Percentiles rank a stretch among this genome's conserved stretches.
Conservation (phyloP, 2,888 invertebrate species). For the Ecliptopera silaceata region DNA sequence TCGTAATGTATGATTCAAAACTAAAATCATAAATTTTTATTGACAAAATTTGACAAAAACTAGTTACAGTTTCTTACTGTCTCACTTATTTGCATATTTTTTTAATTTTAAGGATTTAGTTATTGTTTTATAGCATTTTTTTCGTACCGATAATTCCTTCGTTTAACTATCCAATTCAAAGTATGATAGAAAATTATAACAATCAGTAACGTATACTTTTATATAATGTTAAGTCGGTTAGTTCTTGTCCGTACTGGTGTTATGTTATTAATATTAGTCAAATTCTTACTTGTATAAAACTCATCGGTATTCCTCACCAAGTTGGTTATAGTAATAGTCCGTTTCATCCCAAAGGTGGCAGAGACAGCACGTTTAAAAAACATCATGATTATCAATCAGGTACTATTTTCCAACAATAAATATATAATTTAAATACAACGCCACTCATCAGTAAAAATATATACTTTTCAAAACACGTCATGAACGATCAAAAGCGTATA, state of each 20-base stretch:
- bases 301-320: slow-evolving; percentile 38
- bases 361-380: slow-evolving; percentile 34
- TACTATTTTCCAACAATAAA: slow-evolving; percentile 26
- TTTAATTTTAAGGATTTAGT: no score
- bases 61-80: no score
- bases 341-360: slow-evolving; percentile 29
- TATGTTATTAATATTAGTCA: not conserved
- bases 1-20: no score
- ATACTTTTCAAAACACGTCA: slow-evolving; percentile 51
- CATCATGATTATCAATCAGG: slow-evolving; percentile 46
- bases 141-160: no score
- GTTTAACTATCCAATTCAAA: no score
- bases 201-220: no score
- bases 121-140: no score
- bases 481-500: slow-evolving; percentile 49
- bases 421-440: slow-evolving; percentile 13
- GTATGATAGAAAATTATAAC: no score
- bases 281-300: slow-evolving; percentile 56
- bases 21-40: no score
- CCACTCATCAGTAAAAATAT: slow-evolving; percentile 9
- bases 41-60: no score
- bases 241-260: not conserved
- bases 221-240: no score
- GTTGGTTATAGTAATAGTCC: slow-evolving; percentile 37
- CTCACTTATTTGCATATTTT: no score